These are phyloP conservation scores for Drosophila simulans DNA, from an alignment of 1,140 invertebrate genomes.

Conservation along the genomic window DNA sequence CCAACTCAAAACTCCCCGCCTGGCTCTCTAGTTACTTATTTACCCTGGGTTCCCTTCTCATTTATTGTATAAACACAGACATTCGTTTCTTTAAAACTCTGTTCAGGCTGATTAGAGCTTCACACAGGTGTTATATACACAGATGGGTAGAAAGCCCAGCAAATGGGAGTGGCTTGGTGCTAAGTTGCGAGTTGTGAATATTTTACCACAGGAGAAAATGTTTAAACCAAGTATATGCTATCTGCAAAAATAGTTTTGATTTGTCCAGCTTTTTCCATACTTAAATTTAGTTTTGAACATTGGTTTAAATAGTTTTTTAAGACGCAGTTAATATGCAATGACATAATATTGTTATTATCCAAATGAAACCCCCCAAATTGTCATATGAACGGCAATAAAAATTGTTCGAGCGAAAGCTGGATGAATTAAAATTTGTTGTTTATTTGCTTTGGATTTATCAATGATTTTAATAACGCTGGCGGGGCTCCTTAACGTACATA, in stretches of 20 bases:
- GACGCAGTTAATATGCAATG: background rate
- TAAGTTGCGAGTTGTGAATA: slow-evolving; percentile 25
- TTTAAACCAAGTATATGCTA: background rate
- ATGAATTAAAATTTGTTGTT: slow-evolving; percentile 10
- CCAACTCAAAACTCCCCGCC: slow-evolving; percentile 23
- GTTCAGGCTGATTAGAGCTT: slow-evolving; percentile 69
- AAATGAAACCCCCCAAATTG: background rate
- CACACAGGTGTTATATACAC: slow-evolving; percentile 51
- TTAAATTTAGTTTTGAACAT: background rate
- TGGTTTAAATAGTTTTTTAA: background rate
- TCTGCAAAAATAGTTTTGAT: background rate
- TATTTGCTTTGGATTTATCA: slow-evolving; percentile 22
- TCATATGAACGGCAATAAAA: slow-evolving; percentile 39
- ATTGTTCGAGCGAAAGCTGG: slow-evolving; percentile 61
- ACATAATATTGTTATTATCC: background rate
- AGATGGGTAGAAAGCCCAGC: slow-evolving; percentile 15
- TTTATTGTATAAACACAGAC: slow-evolving; percentile 70
- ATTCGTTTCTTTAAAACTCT: slow-evolving; percentile 39
- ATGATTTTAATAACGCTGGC: slow-evolving; percentile 22
- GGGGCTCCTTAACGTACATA: slow-evolving; percentile 56
- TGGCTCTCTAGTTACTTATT: slow-evolving; percentile 35
- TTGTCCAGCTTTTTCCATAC: background rate
- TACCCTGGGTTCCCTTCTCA: slow-evolving; percentile 10
- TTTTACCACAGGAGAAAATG: slow-evolving; percentile 20
- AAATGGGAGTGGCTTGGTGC: slow-evolving; percentile 43